These are phyloP conservation scores for Alosa alosa DNA, from an alignment of 2,113 vertebrate species.

Conservation along the genomic window DNA sequence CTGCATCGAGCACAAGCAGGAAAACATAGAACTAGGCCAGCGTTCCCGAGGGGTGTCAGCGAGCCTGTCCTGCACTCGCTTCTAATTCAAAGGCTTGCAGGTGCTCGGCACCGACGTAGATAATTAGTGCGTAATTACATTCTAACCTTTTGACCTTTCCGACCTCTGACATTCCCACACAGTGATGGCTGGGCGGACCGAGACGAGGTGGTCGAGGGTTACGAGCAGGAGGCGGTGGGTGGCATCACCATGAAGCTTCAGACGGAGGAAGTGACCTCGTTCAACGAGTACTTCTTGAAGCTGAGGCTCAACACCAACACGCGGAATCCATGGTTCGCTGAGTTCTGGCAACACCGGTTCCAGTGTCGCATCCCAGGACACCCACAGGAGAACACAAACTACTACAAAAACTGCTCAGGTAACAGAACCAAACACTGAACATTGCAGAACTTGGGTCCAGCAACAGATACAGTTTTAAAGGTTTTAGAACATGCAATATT, in stretches of 20 bases:
- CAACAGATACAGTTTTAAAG: background rate
- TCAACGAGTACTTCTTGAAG: slow-evolving; percentile 95
- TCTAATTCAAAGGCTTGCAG: background rate
- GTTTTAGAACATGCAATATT: slow-evolving; percentile 6
- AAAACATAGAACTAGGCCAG: slow-evolving; percentile 2
- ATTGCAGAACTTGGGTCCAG: background rate
- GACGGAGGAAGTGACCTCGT: slow-evolving; percentile 86
- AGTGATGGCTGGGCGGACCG: slow-evolving; percentile 99
- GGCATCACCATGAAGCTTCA: slow-evolving; percentile 98
- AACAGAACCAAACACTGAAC: background rate
- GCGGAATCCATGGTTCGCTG: slow-evolving; percentile 95
- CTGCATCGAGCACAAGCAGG: background rate
- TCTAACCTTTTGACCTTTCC: background rate
- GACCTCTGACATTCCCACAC: slow-evolving; percentile 15
- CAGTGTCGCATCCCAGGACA: slow-evolving; percentile 93
- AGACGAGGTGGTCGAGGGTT: slow-evolving; percentile 97
- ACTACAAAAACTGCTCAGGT: slow-evolving; percentile 92
- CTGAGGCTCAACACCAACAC: slow-evolving; percentile 87
- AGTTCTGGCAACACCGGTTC: slow-evolving; percentile 99
- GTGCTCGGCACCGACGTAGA: background rate
- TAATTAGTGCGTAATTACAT: background rate
- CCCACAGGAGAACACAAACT: slow-evolving; percentile 86
- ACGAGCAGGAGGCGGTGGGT: slow-evolving; percentile 90
- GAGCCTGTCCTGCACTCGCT: background rate
- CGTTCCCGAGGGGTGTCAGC: background rate